Percentiles rank a stretch among this genome's conserved stretches.
Conservation (phyloP, 2,888 invertebrate species). For the Lasioglossum pauxillum region DNA sequence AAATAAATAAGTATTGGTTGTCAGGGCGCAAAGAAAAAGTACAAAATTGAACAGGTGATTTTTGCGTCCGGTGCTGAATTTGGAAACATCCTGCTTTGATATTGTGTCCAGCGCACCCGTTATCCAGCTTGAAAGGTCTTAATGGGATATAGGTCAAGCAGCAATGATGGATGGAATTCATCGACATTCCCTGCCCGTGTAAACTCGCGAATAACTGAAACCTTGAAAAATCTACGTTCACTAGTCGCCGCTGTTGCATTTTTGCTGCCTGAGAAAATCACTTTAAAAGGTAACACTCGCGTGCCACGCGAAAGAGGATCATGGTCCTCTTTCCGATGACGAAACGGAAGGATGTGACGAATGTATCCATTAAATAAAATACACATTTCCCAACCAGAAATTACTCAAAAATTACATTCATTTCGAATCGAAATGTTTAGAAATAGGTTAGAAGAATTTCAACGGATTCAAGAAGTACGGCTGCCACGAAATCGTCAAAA, state of each 20-base stretch:
- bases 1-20: background rate
- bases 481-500: background rate
- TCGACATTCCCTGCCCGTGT: background rate
- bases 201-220: constrained; percentile 17
- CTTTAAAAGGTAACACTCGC: background rate
- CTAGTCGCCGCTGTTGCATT: background rate
- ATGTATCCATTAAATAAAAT: background rate
- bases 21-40: background rate
- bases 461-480: background rate
- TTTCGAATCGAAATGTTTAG: too few species aligned
- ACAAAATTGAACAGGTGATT: background rate
- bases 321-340: background rate
- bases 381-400: too few species aligned
- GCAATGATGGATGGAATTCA: constrained; percentile 6
- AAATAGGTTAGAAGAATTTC: background rate
- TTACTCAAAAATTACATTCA: background rate
- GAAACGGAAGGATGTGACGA: background rate
- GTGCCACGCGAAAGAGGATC: background rate
- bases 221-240: constrained; percentile 34
- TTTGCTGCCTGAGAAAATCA: constrained; percentile 7
- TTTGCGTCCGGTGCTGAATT: background rate
- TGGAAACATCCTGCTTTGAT: background rate
- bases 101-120: background rate
- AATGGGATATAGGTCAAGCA: constrained; percentile 27
- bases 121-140: constrained; percentile 24